Conservation (phyloP, 1,140 invertebrate genomes). For the Lethrus apterus region DNA sequence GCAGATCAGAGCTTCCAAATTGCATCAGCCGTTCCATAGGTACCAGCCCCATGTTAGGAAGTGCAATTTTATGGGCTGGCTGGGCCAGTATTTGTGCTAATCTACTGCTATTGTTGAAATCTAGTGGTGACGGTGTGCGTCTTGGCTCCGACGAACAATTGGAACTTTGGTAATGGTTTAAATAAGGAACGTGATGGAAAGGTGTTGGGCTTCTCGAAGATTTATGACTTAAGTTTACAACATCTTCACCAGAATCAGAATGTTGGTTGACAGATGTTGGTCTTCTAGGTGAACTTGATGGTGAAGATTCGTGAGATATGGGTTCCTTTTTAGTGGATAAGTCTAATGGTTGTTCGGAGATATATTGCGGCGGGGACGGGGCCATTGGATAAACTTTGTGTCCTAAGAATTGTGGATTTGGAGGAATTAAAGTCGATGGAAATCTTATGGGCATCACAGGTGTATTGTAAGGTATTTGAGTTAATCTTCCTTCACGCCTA, state of each 20-base stretch:
- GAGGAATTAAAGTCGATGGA: constrained; percentile 21
- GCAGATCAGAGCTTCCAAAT: constrained; percentile 50
- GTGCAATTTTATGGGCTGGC: constrained; percentile 37
- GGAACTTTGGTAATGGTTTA: constrained; percentile 48
- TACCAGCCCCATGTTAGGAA: constrained; percentile 43
- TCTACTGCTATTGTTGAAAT: constrained; percentile 36
- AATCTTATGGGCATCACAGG: constrained; percentile 16
- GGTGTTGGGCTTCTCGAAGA: constrained; percentile 56
- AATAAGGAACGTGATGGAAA: constrained; percentile 41
- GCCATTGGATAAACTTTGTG: constrained; percentile 20
- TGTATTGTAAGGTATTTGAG: constrained; percentile 46
- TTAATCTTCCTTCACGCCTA: constrained; percentile 62
- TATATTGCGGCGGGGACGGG: constrained; percentile 34
- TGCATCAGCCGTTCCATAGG: constrained; percentile 58
- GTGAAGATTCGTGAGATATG: constrained; percentile 49
- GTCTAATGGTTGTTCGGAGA: constrained; percentile 76
- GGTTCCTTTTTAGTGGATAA: constrained; percentile 71
- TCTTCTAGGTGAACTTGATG: constrained; percentile 52
- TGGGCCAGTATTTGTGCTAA: constrained; percentile 46
- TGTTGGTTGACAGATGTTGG: constrained; percentile 47
- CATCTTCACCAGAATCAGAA: constrained; percentile 57
- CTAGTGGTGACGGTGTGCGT: constrained; percentile 43
- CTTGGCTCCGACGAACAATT: constrained; percentile 45
- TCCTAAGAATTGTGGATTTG: constrained; percentile 27
- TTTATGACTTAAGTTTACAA: constrained; percentile 63